phyloP scores from a whole-genome alignment of 2,888 invertebrate genomes.

The Pherbina coryleti region DNA sequence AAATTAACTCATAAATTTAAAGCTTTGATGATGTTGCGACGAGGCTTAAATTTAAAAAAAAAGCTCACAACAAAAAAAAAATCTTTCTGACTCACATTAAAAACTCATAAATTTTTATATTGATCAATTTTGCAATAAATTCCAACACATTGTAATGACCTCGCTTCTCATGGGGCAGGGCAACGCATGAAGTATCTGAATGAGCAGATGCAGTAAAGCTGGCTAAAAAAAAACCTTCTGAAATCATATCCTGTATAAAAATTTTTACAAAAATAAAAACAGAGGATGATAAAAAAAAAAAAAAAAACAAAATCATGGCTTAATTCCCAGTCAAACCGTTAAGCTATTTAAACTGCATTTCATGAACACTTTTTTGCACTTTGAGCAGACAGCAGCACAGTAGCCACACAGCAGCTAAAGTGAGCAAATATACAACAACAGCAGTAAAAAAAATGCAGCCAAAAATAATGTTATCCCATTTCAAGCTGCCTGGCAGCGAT shows the following conservation, averaged over 20 bases:
- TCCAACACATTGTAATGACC: no score
- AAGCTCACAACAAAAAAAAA: no score
- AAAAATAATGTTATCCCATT: constrained; percentile 25
- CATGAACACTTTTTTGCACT: constrained; percentile 30
- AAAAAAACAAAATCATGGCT: background rate
- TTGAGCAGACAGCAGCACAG: background rate
- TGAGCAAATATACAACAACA: constrained; percentile 1
- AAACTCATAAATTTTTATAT: no score
- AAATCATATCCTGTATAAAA: constrained; percentile 4
- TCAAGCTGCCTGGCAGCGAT: background rate
- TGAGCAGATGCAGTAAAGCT: no score
- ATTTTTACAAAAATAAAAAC: background rate
- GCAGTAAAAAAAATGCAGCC: background rate
- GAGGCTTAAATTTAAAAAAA: no score
- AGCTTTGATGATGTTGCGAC: no score
- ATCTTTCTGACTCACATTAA: no score
- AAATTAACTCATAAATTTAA: no score
- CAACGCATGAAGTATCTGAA: no score
- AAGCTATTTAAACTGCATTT: constrained; percentile 30
- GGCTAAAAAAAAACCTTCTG: background rate
- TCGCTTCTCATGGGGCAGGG: no score
- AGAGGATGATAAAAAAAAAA: background rate
- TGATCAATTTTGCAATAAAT: no score
- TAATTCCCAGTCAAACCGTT: constrained; percentile 13
- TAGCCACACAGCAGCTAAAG: background rate